phyloP scores from a whole-genome alignment of 2,113 vertebrate genomes.

The Lasiurus cinereus region DNA sequence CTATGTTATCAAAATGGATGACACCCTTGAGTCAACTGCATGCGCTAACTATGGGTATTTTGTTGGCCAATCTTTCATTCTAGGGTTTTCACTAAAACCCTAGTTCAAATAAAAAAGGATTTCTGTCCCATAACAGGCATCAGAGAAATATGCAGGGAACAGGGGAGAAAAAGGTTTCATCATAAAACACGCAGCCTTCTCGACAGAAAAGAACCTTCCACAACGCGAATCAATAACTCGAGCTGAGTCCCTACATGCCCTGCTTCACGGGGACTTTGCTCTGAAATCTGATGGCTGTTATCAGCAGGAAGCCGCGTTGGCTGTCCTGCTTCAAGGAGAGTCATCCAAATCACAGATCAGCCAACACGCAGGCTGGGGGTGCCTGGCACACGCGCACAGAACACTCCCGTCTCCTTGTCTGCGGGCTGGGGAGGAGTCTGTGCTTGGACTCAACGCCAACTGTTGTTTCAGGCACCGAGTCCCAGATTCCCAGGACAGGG shows the following conservation, averaged over 20 bases:
- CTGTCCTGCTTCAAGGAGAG: slow-evolving; percentile 57
- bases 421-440: neutral
- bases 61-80: neutral
- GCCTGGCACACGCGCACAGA: neutral
- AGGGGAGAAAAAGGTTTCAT: neutral
- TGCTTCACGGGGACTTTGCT: neutral
- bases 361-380: neutral
- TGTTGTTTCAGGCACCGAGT: neutral
- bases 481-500: neutral
- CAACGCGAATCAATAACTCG: neutral
- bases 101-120: slow-evolving; percentile 43
- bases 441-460: neutral
- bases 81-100: neutral
- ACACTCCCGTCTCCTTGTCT: neutral
- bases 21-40: neutral
- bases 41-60: neutral
- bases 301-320: slow-evolving; percentile 54
- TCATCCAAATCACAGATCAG: slow-evolving; percentile 60
- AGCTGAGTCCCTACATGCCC: neutral
- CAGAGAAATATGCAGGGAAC: neutral
- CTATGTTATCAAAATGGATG: slow-evolving; percentile 47
- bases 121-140: neutral
- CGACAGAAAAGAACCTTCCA: neutral
- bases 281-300: slow-evolving; percentile 64
- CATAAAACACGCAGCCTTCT: slow-evolving; percentile 35